These are phyloP conservation scores for Paralichthys olivaceus DNA, from an alignment of 2,113 vertebrate genomes.

Conservation along the genomic window DNA sequence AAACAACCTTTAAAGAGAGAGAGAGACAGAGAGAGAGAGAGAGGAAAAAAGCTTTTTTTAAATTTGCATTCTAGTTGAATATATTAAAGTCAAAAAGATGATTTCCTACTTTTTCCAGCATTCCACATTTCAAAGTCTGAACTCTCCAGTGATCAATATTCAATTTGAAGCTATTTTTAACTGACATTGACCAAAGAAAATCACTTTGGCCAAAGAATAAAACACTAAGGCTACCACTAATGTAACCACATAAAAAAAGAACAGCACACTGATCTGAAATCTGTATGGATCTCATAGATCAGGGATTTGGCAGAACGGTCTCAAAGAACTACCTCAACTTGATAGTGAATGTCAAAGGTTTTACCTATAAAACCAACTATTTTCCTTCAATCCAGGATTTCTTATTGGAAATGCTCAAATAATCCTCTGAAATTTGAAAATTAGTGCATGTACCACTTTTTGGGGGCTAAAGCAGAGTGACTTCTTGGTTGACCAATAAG, in stretches of 20 bases:
- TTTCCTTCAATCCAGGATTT: too few relatives aligned
- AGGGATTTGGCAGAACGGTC: not conserved
- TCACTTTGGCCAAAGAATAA: not conserved
- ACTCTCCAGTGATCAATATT: not conserved
- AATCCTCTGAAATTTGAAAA: too few relatives aligned
- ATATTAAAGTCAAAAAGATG: too few relatives aligned
- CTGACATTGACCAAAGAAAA: not conserved
- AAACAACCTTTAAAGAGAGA: not conserved
- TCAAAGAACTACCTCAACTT: not conserved
- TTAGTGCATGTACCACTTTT: too few relatives aligned
- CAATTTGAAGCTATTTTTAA: not conserved
- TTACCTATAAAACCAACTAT: too few relatives aligned
- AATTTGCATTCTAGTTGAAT: not conserved
- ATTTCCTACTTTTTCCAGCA: not conserved
- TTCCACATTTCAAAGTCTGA: not conserved
- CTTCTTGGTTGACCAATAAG: too few relatives aligned
- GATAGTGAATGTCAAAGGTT: too few relatives aligned
- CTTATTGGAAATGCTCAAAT: too few relatives aligned
- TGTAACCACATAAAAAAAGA: not conserved
- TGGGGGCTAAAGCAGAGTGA: too few relatives aligned
- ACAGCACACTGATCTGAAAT: not conserved
- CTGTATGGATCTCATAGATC: not conserved
- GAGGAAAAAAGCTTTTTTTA: too few relatives aligned
- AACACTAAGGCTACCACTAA: not conserved
- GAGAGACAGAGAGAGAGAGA: not conserved